These are phyloP conservation scores for Antennarius maculatus DNA, from an alignment of 2,797 vertebrate genomes.

Conservation along the genomic window DNA sequence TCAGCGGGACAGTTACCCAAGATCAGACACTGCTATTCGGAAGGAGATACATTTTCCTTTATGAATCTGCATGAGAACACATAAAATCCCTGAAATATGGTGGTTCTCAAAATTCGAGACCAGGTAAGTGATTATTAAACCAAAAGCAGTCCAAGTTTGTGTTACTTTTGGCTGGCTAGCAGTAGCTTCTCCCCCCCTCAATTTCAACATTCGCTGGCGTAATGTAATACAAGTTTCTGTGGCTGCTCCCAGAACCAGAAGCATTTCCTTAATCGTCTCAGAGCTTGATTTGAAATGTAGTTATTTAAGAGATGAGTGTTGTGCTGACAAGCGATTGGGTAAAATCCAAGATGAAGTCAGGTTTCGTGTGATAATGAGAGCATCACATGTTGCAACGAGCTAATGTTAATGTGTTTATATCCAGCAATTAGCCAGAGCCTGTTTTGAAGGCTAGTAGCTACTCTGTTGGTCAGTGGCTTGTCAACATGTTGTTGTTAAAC, in stretches of 20 bases:
- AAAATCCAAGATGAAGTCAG: neutral
- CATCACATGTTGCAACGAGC: constrained; percentile 44
- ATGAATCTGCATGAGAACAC: constrained; percentile 76
- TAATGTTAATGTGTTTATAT: constrained; percentile 50
- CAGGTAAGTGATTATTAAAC: constrained; percentile 70
- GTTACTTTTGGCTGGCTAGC: constrained; percentile 41
- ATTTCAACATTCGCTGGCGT: constrained; percentile 50
- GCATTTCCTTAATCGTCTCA: constrained; percentile 25
- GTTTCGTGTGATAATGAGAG: constrained; percentile 1
- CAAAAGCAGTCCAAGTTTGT: constrained; percentile 45
- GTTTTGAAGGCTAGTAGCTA: constrained; percentile 20
- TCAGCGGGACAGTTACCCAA: constrained; percentile 42
- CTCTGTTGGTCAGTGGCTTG: constrained; percentile 14
- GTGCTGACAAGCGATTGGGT: neutral
- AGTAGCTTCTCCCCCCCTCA: constrained; percentile 46
- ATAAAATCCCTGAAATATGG: constrained; percentile 77
- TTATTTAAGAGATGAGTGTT: neutral
- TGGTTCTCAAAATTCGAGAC: constrained; percentile 85
- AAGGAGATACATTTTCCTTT: constrained; percentile 49
- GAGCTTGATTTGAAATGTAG: neutral
- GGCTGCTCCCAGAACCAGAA: constrained; percentile 46
- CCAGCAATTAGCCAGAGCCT: constrained; percentile 66
- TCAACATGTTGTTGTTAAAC: constrained; percentile 22
- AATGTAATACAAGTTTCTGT: constrained; percentile 52
- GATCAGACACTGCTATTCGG: constrained; percentile 44